Evolutionary conservation across 2,888 invertebrate species (phyloP).

Genomic region (Brachyptera putata): DNA sequence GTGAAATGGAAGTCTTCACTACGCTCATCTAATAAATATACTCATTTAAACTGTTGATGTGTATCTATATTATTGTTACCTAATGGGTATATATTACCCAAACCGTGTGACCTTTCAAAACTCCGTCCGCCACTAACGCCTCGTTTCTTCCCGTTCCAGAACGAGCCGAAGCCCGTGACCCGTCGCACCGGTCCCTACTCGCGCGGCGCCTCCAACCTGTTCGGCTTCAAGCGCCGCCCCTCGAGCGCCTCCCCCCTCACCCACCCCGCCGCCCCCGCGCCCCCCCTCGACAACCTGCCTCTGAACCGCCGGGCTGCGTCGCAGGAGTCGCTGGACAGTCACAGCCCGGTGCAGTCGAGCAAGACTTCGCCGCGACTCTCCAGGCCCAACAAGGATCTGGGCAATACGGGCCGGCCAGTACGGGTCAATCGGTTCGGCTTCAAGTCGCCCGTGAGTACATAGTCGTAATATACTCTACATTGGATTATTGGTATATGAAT

Average conservation of each 20-base stretch:
- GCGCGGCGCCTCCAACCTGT: conserved; percentile 75
- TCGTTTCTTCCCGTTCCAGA: conserved; percentile 44
- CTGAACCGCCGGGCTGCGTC: conserved; percentile 31
- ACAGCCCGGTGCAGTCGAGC: too few relatives aligned
- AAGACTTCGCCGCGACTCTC: conserved; percentile 62
- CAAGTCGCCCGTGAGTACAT: conserved; percentile 44
- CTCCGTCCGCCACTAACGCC: not conserved
- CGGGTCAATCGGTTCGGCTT: conserved; percentile 74
- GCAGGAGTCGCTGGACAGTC: conserved; percentile 36
- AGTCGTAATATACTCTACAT: too few relatives aligned
- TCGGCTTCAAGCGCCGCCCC: conserved; percentile 72
- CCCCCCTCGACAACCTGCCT: conserved; percentile 32
- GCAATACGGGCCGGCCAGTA: conserved; percentile 49
- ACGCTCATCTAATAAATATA: too few relatives aligned
- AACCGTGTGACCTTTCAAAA: too few relatives aligned
- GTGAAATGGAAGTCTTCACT: too few relatives aligned
- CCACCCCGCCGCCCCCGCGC: conserved; percentile 29
- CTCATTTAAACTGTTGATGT: too few relatives aligned
- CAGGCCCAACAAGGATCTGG: conserved; percentile 62
- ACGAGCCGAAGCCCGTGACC: conserved; percentile 51
- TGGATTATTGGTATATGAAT: too few relatives aligned
- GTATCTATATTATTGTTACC: too few relatives aligned
- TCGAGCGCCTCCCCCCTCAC: conserved; percentile 43
- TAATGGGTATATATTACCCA: too few relatives aligned
- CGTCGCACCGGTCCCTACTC: conserved; percentile 42